A percentile compares a stretch with the other conserved stretches of the same genome.
Evolutionary conservation across 2,797 vertebrate species (phyloP).

Genomic region (Holocentrus rufus): DNA sequence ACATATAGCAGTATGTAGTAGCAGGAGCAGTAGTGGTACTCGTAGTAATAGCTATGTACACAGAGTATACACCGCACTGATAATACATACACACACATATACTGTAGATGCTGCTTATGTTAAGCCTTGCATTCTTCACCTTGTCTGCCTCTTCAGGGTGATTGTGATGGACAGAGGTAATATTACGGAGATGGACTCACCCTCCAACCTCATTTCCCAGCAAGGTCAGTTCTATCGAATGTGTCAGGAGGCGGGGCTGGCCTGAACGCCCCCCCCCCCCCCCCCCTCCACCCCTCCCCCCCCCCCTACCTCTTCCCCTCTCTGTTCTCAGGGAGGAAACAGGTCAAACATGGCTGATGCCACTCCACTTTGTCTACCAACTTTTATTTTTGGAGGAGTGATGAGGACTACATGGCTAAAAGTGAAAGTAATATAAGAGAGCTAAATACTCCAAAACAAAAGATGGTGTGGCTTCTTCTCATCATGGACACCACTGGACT

Average conservation of each 20-base stretch:
- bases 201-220: constrained; percentile 77
- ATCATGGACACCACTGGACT: no score
- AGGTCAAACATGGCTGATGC: neutral
- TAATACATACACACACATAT: no score
- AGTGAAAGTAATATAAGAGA: neutral
- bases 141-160: constrained; percentile 76
- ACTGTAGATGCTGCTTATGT: no score
- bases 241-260: constrained; percentile 83
- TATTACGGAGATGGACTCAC: constrained; percentile 85
- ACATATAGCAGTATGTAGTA: neutral
- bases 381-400: neutral
- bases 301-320: no score
- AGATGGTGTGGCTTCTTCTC: no score
- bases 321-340: neutral
- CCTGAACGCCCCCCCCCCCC: constrained; percentile 33
- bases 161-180: constrained; percentile 86
- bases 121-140: neutral
- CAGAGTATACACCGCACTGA: no score
- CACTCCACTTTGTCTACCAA: neutral
- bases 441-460: neutral
- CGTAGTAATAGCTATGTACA: no score
- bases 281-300: no score
- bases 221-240: constrained; percentile 85
- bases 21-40: no score
- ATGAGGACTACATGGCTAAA: neutral